Evolutionary conservation across 2,113 vertebrate genomes (phyloP).

Genomic region (western clawed frog (Xenopus tropicalis)): DNA sequence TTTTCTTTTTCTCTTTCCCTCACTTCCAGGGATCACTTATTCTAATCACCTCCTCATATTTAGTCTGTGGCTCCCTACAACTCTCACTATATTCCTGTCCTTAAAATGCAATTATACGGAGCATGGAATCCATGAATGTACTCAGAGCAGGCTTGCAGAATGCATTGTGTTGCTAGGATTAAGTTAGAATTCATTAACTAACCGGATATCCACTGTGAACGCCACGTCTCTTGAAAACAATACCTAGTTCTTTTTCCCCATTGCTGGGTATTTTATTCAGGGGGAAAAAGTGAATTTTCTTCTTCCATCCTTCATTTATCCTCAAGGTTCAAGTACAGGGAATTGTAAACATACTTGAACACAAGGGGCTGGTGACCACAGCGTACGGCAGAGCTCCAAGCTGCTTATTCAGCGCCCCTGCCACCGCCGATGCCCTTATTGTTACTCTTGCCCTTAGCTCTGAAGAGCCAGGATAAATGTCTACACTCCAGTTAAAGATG

Average conservation of each 20-base stretch:
- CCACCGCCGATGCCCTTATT: conserved; percentile 17
- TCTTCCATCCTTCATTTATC: conserved; percentile 26
- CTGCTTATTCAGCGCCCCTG: conserved; percentile 14
- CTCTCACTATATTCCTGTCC: too few relatives aligned
- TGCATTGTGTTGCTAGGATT: conserved; percentile 12
- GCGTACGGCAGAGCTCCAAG: conserved; percentile 17
- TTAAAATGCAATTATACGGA: too few relatives aligned
- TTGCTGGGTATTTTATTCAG: conserved; percentile 18
- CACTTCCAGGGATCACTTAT: too few relatives aligned
- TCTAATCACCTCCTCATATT: too few relatives aligned
- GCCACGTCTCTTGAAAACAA: conserved; percentile 21
- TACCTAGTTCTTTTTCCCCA: neutral
- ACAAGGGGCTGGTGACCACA: conserved; percentile 30
- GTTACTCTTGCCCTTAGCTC: conserved; percentile 17
- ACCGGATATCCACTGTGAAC: conserved; percentile 1
- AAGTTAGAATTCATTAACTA: conserved; percentile 19
- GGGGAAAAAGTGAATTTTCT: conserved; percentile 14
- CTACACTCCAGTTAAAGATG: neutral
- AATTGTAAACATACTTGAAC: conserved; percentile 31
- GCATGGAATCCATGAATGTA: too few relatives aligned
- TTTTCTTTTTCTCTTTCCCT: too few relatives aligned
- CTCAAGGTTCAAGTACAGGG: conserved; percentile 32
- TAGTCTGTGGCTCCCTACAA: too few relatives aligned
- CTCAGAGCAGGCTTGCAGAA: neutral
- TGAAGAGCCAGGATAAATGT: conserved; percentile 12